These are phyloP conservation scores for Macaca mulatta DNA, from an alignment of 2,113 vertebrate species.

Conservation along the genomic window DNA sequence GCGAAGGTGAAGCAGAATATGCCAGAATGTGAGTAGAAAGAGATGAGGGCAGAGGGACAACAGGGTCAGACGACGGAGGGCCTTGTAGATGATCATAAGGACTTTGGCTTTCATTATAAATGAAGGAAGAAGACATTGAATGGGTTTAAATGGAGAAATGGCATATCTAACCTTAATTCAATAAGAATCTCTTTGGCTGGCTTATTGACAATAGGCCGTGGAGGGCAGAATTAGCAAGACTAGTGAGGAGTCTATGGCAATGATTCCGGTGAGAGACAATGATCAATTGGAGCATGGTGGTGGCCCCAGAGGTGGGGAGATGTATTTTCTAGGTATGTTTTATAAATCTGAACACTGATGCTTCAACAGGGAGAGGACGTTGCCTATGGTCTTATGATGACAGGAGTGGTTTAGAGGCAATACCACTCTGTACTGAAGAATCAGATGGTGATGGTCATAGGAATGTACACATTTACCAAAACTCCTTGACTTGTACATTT, in stretches of 20 bases:
- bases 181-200: neutral
- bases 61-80: neutral
- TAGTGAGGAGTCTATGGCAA: neutral
- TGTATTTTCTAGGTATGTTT: neutral
- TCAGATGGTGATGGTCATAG: neutral
- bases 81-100: neutral
- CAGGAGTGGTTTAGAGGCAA: neutral
- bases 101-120: neutral
- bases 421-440: neutral
- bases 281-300: neutral
- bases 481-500: neutral
- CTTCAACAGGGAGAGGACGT: neutral
- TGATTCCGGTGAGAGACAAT: neutral
- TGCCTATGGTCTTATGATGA: neutral
- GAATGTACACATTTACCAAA: neutral
- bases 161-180: neutral
- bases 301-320: neutral
- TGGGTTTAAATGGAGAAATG: neutral
- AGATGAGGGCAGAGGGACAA: neutral
- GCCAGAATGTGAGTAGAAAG: neutral
- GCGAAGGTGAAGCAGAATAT: neutral
- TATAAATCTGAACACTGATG: neutral
- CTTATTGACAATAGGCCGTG: neutral
- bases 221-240: neutral
- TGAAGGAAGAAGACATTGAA: neutral